Conservation (phyloP, 1,140 invertebrate species). For the Ctenoplectra terminalis region DNA sequence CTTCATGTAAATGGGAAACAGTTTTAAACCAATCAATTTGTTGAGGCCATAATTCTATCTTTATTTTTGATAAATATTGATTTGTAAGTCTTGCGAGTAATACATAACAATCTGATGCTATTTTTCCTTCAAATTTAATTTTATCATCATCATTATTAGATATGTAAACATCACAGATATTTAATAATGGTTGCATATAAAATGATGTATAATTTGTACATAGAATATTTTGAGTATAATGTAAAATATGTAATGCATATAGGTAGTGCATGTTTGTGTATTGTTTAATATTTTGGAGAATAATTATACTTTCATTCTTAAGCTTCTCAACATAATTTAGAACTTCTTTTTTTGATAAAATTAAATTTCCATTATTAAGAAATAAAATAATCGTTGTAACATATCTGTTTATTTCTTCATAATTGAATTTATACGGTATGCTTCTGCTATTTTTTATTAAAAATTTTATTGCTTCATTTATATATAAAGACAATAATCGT, state of each 20-base stretch:
- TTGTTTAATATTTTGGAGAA: conserved; percentile 38
- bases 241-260: conserved; percentile 57
- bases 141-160: not conserved
- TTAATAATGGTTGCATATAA: conserved; percentile 27
- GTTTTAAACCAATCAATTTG: conserved; percentile 28
- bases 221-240: conserved; percentile 40
- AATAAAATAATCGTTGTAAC: conserved; percentile 19
- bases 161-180: not conserved
- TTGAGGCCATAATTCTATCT: conserved; percentile 28
- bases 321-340: conserved; percentile 35
- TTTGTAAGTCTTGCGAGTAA: conserved; percentile 52
- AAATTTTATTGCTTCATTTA: conserved; percentile 41
- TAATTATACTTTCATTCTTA: conserved; percentile 36
- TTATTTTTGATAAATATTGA: conserved; percentile 38
- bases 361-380: conserved; percentile 33
- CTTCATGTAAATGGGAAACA: conserved; percentile 46
- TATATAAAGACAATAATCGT: conserved; percentile 28
- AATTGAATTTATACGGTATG: conserved; percentile 17
- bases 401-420: conserved; percentile 51
- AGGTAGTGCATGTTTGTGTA: conserved; percentile 46
- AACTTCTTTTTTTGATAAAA: conserved; percentile 39
- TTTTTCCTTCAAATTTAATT: conserved; percentile 52
- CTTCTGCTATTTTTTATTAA: conserved; percentile 47
- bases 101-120: conserved; percentile 59
- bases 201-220: not conserved